Conservation (phyloP, 2,797 vertebrate species). For the Pipistrellus pygmaeus region DNA sequence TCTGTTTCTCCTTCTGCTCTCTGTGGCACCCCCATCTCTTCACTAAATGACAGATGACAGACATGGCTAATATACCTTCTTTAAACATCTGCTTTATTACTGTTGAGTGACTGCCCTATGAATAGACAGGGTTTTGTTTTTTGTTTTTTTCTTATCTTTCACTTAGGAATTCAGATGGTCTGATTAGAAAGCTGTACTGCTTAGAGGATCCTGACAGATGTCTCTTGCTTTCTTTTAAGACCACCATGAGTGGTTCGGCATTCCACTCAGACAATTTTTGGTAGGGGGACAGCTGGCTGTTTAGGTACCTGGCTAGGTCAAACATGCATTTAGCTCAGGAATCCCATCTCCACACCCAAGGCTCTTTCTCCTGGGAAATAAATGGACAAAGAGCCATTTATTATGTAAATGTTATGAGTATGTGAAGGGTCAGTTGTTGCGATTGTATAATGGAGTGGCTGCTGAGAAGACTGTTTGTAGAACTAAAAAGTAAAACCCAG, state of each 20-base stretch:
- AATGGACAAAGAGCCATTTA: conserved; percentile 56
- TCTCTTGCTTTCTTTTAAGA: conserved; percentile 76
- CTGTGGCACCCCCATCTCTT: conserved; percentile 5
- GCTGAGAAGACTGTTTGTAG: neutral
- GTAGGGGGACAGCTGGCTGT: conserved; percentile 53
- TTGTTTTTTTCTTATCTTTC: conserved; percentile 66
- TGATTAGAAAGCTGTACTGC: conserved; percentile 72
- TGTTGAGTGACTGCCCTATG: conserved; percentile 76
- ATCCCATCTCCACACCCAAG: conserved; percentile 64
- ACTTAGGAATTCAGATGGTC: conserved; percentile 80
- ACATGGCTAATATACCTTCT: conserved; percentile 75
- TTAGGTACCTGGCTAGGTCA: conserved; percentile 65
- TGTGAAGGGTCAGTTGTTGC: conserved; percentile 65
- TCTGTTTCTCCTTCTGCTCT: neutral
- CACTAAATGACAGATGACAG: conserved; percentile 68
- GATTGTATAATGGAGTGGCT: conserved; percentile 48
- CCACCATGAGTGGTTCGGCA: conserved; percentile 72
- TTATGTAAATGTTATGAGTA: conserved; percentile 67
- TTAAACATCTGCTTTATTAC: conserved; percentile 82
- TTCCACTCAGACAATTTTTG: conserved; percentile 71
- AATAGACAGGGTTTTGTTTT: neutral
- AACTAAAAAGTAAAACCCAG: conserved; percentile 35
- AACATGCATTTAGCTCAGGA: conserved; percentile 75
- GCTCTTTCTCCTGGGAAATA: conserved; percentile 70
- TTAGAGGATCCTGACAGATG: conserved; percentile 76